Evolutionary conservation across 2,888 invertebrate species (phyloP).

Genomic region (Callinectes sapidus): DNA sequence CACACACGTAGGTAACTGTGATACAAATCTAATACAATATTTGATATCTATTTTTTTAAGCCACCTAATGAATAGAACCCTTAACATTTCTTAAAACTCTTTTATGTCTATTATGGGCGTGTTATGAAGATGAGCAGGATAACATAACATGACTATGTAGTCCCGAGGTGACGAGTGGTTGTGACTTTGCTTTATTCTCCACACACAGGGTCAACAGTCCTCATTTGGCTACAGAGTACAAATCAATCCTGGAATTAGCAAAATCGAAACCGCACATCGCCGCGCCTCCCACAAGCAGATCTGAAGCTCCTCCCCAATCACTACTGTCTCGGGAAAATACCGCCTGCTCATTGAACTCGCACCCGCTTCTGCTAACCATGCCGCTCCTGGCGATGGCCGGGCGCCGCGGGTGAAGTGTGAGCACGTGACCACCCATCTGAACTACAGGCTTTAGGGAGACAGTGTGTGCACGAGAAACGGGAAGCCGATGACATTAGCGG

Average conservation of each 20-base stretch:
- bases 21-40: too few relatives aligned
- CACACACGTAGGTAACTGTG: too few relatives aligned
- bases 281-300: not conserved
- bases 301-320: not conserved
- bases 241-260: slow-evolving; percentile 14
- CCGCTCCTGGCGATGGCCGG: slow-evolving; percentile 21
- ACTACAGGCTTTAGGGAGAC: not conserved
- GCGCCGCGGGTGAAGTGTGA: not conserved
- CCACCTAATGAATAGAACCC: too few relatives aligned
- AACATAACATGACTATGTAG: not conserved
- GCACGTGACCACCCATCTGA: not conserved
- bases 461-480: not conserved
- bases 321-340: not conserved
- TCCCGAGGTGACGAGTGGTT: too few relatives aligned
- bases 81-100: too few relatives aligned
- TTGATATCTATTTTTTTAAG: too few relatives aligned
- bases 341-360: not conserved
- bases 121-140: too few relatives aligned
- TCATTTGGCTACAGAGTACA: slow-evolving; percentile 23
- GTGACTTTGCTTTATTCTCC: not conserved
- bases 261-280: not conserved
- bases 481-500: not conserved
- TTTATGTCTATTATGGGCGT: too few relatives aligned
- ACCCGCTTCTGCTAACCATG: slow-evolving; percentile 1
- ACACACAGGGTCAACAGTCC: slow-evolving; percentile 32